Percentiles rank a stretch among this genome's conserved stretches.
These are phyloP conservation scores for Panthera uncia DNA, from an alignment of 2,113 vertebrate species.

Conservation along the genomic window DNA sequence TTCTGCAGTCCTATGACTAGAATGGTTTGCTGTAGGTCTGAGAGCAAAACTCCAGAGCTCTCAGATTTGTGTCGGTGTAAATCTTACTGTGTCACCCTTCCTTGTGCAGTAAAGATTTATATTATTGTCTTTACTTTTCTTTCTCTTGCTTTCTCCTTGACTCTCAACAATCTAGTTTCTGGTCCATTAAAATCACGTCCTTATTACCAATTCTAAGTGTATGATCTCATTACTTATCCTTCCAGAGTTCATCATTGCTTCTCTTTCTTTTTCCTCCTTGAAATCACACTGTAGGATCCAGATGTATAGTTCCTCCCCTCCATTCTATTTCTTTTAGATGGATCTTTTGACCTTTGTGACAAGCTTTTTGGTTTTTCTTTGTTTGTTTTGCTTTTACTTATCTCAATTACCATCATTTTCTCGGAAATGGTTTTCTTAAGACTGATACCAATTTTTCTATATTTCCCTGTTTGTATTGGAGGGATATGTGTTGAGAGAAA, in stretches of 20 bases:
- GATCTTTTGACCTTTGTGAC: neutral
- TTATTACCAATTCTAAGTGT: conserved; percentile 17
- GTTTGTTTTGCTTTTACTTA: neutral
- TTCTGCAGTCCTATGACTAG: neutral
- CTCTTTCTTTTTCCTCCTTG: conserved; percentile 46
- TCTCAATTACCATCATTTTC: neutral
- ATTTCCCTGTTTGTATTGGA: neutral
- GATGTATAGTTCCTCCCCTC: rapidly evolving
- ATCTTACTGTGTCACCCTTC: neutral
- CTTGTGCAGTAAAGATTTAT: conserved; percentile 14
- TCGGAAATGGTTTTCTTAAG: conserved; percentile 26
- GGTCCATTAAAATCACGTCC: neutral
- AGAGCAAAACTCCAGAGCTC: neutral
- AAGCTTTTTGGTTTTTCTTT: neutral
- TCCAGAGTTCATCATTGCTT: neutral
- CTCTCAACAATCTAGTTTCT: conserved; percentile 33
- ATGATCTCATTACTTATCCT: conserved; percentile 7
- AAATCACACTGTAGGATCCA: neutral
- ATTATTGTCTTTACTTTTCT: conserved; percentile 1
- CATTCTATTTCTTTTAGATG: neutral
- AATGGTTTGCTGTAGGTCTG: neutral
- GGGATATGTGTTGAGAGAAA: neutral
- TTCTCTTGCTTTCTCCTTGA: conserved; percentile 45
- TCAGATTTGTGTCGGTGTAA: neutral
- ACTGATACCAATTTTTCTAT: neutral